Conservation (phyloP, 2,797 vertebrate species). For the Acrocephalus scirpaceus region DNA sequence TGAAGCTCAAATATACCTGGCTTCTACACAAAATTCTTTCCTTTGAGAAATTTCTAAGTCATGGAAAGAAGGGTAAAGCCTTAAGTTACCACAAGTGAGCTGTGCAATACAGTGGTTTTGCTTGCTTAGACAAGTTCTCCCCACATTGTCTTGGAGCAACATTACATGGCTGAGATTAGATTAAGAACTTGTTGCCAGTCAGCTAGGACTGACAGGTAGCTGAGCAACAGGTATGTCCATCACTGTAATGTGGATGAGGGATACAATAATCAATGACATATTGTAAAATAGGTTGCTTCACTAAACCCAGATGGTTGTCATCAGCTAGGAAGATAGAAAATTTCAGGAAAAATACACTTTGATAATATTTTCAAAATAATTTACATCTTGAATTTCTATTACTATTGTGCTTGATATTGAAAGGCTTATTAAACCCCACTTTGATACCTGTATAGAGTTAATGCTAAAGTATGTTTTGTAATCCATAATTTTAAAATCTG, state of each 20-base stretch:
- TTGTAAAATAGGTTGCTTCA: background rate
- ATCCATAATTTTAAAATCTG: background rate
- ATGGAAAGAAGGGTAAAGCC: background rate
- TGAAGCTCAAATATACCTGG: background rate
- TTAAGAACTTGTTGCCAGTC: background rate
- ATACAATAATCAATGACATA: background rate
- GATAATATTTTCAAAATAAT: background rate
- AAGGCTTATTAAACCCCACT: background rate
- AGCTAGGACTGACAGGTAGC: background rate
- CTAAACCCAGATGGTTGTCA: background rate
- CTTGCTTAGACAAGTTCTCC: background rate
- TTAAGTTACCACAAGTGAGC: background rate
- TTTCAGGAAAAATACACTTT: background rate
- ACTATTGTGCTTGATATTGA: background rate
- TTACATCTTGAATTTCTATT: background rate
- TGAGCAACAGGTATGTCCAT: background rate
- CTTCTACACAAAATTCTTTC: background rate
- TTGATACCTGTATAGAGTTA: background rate
- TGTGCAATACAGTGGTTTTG: background rate
- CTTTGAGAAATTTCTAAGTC: background rate
- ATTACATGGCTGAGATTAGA: background rate
- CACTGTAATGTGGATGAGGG: background rate
- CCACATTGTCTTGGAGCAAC: background rate
- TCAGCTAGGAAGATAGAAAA: background rate
- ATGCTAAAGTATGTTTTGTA: background rate